phyloP scores from a whole-genome alignment of 2,797 vertebrate genomes.

The Karalla daura region DNA sequence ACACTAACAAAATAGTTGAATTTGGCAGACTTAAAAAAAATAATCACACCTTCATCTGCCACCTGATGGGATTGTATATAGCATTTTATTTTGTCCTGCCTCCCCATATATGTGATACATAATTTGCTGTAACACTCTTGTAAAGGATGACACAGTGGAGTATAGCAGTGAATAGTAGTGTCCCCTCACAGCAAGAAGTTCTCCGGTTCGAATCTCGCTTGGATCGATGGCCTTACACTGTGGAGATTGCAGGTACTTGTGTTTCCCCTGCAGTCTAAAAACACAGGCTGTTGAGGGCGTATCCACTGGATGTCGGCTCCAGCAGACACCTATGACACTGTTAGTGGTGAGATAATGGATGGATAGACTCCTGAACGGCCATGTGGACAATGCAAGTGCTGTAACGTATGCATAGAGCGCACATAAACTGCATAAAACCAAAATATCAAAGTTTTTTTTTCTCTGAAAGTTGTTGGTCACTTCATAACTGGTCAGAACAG shows the following conservation, averaged over 20 bases:
- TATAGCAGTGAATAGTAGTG: too few relatives aligned
- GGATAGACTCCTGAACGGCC: not conserved
- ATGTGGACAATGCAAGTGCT: not conserved
- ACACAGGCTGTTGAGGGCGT: too few relatives aligned
- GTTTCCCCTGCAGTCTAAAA: too few relatives aligned
- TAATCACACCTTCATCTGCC: not conserved
- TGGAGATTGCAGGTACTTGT: too few relatives aligned
- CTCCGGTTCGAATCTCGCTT: too few relatives aligned
- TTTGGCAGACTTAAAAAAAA: not conserved
- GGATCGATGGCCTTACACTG: too few relatives aligned
- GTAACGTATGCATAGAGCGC: constrained; percentile 4
- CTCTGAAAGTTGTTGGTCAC: not conserved
- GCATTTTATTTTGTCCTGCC: not conserved
- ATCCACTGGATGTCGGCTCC: too few relatives aligned
- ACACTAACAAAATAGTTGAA: not conserved
- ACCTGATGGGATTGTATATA: not conserved
- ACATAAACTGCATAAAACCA: not conserved
- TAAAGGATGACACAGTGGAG: too few relatives aligned
- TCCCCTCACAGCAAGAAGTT: too few relatives aligned
- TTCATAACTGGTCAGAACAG: not conserved
- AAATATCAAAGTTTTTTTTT: constrained; percentile 12
- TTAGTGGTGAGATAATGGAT: too few relatives aligned
- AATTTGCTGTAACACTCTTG: not conserved
- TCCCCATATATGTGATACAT: not conserved
- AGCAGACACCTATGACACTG: too few relatives aligned